Evolutionary conservation across 2,888 invertebrate genomes (phyloP), one percentile per base, ranked within the genome.

Genomic region (Eupeodes luniger): DNA sequence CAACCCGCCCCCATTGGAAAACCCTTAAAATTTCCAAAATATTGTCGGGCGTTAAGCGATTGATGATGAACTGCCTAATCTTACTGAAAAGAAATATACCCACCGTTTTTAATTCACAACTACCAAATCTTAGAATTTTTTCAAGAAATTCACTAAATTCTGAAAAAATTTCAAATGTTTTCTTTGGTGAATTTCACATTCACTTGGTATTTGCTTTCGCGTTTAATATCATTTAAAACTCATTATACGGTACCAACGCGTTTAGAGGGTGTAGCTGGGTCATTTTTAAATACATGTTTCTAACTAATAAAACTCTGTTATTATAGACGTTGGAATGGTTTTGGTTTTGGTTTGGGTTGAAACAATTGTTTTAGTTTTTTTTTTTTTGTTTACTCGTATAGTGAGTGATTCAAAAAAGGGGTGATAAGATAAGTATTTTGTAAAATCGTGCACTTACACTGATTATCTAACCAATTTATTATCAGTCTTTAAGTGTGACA

Each of bases 391-490:
- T 27, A 27, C 27, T 27, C 27, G 27, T 40, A 40, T 40, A 12
- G 4, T 40, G 7, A 55, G 40, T 55, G 55, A 55, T 70, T 55
- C 40, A 40, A 44, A 40, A 12, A 40, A 40, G 40, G 40, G 40
- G 40, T 40, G 55, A 6, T 16, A 14, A 19, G 12, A 19, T 7
- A 49, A 7, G 4, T 27, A 49, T 34, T 69, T 40, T 19, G 40
- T 55, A 55, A 76, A 79, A 80, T 76, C 70, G 66, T 83, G 64
- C 80, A 72, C 80, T 76, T 66, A 66, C 66, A 49, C 64, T 72
- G 80, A 83, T 76, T 64, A 75, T 80, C 64, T 70, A 70, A 53
- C 69, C 61, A 49, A 82, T 86, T 76, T 79, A 83, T 76, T 79
- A 83, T 83, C 80, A 72, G 53, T 49, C 57, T 61, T 5, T 34